Conservation (phyloP, 2,113 vertebrate genomes). For the Dromaius novaehollandiae region DNA sequence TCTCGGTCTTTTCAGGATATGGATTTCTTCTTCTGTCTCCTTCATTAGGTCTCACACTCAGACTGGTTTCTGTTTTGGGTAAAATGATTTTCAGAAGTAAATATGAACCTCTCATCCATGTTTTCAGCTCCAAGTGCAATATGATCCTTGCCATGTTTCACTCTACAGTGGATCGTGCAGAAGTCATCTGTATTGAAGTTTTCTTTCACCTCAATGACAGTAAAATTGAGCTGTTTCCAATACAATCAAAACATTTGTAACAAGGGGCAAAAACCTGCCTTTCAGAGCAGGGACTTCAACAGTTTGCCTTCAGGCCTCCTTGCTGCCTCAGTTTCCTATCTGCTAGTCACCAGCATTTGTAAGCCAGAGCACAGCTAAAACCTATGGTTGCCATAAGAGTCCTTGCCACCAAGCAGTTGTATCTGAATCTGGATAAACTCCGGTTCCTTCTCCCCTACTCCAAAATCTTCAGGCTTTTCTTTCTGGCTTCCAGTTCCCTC, state of each 20-base stretch:
- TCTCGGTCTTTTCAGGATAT: not conserved
- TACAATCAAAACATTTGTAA: not conserved
- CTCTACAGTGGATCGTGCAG: not conserved
- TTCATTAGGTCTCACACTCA: not conserved
- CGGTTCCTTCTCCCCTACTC: not conserved
- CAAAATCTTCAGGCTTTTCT: not conserved
- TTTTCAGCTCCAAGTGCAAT: not conserved
- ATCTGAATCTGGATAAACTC: not conserved
- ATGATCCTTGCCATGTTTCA: not conserved
- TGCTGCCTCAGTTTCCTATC: not conserved
- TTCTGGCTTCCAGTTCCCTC: not conserved
- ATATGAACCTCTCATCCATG: not conserved
- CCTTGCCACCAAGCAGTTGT: not conserved
- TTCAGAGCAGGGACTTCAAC: not conserved
- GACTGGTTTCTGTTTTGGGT: not conserved
- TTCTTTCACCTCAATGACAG: not conserved
- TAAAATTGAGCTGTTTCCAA: not conserved
- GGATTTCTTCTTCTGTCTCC: not conserved
- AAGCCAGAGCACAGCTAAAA: not conserved
- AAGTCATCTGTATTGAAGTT: not conserved
- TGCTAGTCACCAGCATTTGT: not conserved
- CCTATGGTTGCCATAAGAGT: not conserved
- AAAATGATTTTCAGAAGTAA: not conserved
- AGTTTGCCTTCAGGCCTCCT: not conserved
- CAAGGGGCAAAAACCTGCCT: not conserved